Base-by-base conservation (phyloP, 2,113 vertebrate genomes). In the Seriola aureovittata region DNA sequence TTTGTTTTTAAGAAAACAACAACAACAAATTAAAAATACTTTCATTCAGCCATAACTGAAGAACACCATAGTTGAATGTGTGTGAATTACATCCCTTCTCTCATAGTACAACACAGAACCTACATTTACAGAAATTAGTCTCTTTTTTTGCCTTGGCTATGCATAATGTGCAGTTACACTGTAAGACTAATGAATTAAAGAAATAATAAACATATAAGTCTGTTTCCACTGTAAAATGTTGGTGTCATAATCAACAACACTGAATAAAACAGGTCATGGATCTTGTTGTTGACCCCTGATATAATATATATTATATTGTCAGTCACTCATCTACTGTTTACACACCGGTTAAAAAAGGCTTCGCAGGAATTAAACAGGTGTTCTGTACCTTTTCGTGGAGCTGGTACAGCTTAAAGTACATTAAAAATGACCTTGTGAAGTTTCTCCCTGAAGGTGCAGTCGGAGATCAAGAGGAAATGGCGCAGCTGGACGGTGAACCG, bases 381-480 rank as follows among this genome's bases (percentile, higher is more conserved):
- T 29, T 59, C 59, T 79, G 84, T 85, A 90, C 95, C 94, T 94
- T 88, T 92, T 93, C 36, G 0, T 65, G 64, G 80, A 90, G 73
- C 84, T 70, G 77, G 42, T 75, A 11, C 95, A 83, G 95, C 96
- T 93, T 82, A 90, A 95, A 92, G 94, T 96, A 95, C 94, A 95
- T 94, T 94, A 91, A 91, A 96, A 96, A 96, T 97, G 96, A 98
- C 95, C 55, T 93, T 95, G 96, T 96, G 92, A 95, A 93, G 94
- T 97, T 97, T 97, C 95, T 96, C 94, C 96, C 96, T 96, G 94
- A 97, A 99, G 98, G 98, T 99, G 92, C 98, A 99, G 95, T 99
- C 98, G 68, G 98, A 99, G 96, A 98, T 99, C 96, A 99, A 99
- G 96, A 97, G 98, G 90, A 99, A 99, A 95, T 99, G 98, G 98